Base-by-base conservation (phyloP, 1,140 invertebrate genomes). In the Choristoneura fumiferana region DNA sequence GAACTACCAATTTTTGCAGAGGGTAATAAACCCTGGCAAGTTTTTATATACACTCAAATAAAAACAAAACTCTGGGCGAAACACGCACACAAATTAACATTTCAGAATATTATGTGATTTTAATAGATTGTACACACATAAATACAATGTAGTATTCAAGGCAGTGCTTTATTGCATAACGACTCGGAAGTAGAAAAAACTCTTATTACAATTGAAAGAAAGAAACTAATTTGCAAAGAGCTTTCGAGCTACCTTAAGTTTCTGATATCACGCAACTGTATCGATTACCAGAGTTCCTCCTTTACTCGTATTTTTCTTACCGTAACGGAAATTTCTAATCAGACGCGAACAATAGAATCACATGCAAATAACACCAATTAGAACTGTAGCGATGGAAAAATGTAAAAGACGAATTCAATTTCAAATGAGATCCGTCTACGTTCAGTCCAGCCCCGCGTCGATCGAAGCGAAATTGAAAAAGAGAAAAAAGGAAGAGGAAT, bases 401-500 rank as follows among this genome's bases (percentile, higher is more conserved):
- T 80, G 71, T 75, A 81, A 81, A 83, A 69, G 64, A 78, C 73
- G 75, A 76, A 84, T 86, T 87, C 83, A 87, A 87, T 89, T 89
- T 85, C 80, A 89, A 89, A 89, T 89, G 78, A 86, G 84, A 84
- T 79, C 76, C 74, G 81, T 85, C 80, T 84, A 75, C 79, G 82
- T 84, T 84, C 76, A 78, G 73, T 72, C 67, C 70, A 73, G 80
- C 69, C 73, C 77, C 69, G 69, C 76, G 79, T 83, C 83, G 83
- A 87, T 87, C 76, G 80, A 68, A 69, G 76, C 77, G 74, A 84
- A 89, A 89, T 86, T 87, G 81, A 89, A 89, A 89, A 84, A 83
- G 64, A 76, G 70, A 65, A 68, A 72, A 82, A 84, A 69, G 76
- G 69, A n/a, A n/a, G 54, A 15, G 78, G 77, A 87, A 86, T 86